Conservation (phyloP, 2,113 vertebrate genomes). For the Scomber japonicus region DNA sequence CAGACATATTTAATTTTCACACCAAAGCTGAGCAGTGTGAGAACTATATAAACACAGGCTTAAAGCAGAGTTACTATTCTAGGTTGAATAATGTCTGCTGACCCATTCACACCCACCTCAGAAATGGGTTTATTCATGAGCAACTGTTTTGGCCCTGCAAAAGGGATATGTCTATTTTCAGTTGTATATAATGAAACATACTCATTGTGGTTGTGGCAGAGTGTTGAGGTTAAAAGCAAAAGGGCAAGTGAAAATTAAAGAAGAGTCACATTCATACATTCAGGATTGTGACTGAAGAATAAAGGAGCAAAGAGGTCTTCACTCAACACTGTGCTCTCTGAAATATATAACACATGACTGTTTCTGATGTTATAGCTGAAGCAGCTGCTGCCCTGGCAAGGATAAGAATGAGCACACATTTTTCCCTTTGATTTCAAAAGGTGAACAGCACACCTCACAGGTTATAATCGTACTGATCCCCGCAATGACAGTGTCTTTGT, state of each 20-base stretch:
- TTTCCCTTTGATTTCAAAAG: constrained; percentile 45
- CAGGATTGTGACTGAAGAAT: neutral
- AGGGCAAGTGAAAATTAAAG: neutral
- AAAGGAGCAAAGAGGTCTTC: neutral
- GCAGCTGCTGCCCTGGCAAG: constrained; percentile 16
- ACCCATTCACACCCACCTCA: neutral
- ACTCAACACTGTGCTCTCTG: neutral
- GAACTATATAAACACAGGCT: neutral
- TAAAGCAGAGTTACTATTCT: neutral
- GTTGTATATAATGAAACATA: constrained; percentile 2
- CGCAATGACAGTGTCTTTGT: constrained; percentile 25
- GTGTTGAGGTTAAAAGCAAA: neutral
- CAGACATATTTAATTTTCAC: neutral
- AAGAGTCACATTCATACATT: neutral
- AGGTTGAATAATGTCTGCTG: constrained; percentile 12
- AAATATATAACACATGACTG: neutral
- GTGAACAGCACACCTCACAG: constrained; percentile 33
- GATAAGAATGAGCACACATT: constrained; percentile 14
- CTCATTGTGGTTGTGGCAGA: neutral
- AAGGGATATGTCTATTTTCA: neutral
- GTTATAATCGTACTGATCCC: constrained; percentile 39
- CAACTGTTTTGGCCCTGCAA: neutral
- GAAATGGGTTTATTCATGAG: neutral
- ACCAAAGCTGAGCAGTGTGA: neutral
- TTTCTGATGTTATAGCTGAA: constrained; percentile 12